Percentiles rank a stretch among this genome's conserved stretches.
Evolutionary conservation across 2,888 invertebrate species (phyloP).

Genomic region (Noctua janthina): DNA sequence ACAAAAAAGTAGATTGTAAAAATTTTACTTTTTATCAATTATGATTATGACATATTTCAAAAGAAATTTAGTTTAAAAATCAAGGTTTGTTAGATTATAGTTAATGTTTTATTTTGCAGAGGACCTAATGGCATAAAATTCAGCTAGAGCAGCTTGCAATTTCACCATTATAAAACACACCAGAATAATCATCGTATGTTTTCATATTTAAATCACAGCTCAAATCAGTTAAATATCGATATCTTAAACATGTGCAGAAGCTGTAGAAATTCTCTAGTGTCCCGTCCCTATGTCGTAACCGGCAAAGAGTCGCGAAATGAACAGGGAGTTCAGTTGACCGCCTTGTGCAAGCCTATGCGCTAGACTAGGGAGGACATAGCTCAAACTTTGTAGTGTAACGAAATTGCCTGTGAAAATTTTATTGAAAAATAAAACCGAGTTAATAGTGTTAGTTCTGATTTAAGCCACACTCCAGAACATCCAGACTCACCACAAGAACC

Average conservation of each 20-base stretch:
- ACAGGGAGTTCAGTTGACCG: constrained; percentile 68
- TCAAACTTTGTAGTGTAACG: background rate
- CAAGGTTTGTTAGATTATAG: background rate
- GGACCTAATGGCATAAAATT: background rate
- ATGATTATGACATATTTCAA: background rate
- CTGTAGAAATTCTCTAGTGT: constrained; percentile 2
- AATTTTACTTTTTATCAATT: background rate
- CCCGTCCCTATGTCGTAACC: constrained; percentile 54
- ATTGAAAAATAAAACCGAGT: too few relatives aligned
- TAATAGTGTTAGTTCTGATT: too few relatives aligned
- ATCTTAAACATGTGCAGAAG: background rate
- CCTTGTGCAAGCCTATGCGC: constrained; percentile 62
- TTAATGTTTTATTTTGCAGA: background rate
- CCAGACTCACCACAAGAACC: too few relatives aligned
- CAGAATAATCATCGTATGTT: background rate
- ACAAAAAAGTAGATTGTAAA: background rate
- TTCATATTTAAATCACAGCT: background rate
- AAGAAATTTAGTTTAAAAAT: background rate
- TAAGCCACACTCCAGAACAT: too few relatives aligned
- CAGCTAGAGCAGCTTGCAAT: background rate
- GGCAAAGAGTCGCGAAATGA: constrained; percentile 65
- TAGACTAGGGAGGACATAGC: constrained; percentile 45
- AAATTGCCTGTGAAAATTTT: background rate
- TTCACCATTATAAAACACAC: background rate
- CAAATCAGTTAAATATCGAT: constrained; percentile 12